Base-by-base conservation (phyloP, 35 echinoderm and acorn worm genomes). In the Eucidaris tribuloides region DNA sequence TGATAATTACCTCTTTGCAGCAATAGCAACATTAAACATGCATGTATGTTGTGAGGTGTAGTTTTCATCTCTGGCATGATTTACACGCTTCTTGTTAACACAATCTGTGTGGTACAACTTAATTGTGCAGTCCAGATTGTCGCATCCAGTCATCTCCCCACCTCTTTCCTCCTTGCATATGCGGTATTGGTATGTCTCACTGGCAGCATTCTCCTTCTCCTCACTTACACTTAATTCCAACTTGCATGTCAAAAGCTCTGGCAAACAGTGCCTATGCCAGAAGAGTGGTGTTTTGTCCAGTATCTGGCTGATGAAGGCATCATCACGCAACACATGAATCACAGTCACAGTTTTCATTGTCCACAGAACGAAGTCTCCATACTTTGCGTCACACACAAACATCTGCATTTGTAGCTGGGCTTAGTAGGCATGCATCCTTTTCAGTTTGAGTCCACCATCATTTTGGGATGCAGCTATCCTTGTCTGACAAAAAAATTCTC, bases 171-270 rank as follows among this genome's bases (percentile, higher is more conserved):
- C 42, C 76, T 56, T 76, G 65, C 65, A 72, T 52, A 85, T 74
- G 56, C 82, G 76, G 37, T 85, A 55, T 7, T 14, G 81, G 24
- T 11, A 64, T 19, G 27, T 20, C 6, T 42, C 40, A 13, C 34
- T 15, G 61, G 19, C 42, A 55, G 43, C 20, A 33, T 24, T 58
- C 38, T 15, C 32, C n/a, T 58, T 45, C 33, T 20, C 65, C 29
- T 38, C 45, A 65, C 36, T 66, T 4, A 65, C 38, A 29, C 81
- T 30, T 2, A 64, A 62, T 33, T 85, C 65, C 31, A 85, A 4
- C 17, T 24, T 33, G 5, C 65, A 34, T 85, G 82, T 85, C 29
- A 85, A 74, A 4, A 85, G 15, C 45, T 85, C 63, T 40, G 62
- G 82, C 65, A 85, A 85, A 85, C 59, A 64, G 23, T 28, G 50